These are phyloP conservation scores for Pyrrhia umbra DNA, from an alignment of 2,888 invertebrate genomes.

Conservation along the genomic window DNA sequence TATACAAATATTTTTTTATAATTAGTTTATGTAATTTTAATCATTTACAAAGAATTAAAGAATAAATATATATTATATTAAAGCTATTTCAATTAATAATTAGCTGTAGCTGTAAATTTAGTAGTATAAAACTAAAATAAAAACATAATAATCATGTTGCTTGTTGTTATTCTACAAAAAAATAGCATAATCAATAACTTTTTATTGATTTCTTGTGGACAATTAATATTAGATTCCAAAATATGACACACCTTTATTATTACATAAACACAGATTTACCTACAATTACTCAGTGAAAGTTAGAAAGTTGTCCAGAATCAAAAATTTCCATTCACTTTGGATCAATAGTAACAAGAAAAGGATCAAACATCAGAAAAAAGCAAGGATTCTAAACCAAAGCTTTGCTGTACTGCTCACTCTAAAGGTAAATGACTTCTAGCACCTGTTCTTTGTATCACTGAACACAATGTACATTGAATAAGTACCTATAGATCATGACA, in stretches of 20 bases:
- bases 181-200: not conserved
- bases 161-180: not conserved
- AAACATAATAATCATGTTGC: too few species aligned
- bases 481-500: constrained; percentile 55
- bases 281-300: constrained; percentile 80
- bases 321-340: constrained; percentile 72
- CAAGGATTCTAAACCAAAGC: constrained; percentile 77
- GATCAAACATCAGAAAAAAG: constrained; percentile 67
- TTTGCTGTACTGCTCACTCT: constrained; percentile 80
- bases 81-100: not conserved
- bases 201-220: not conserved
- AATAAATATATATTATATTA: not conserved
- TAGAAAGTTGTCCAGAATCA: constrained; percentile 78
- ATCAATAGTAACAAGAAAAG: constrained; percentile 51
- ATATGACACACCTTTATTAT: constrained; percentile 3
- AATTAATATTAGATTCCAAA: not conserved
- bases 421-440: constrained; percentile 89
- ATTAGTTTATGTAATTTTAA: not conserved
- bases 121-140: too few species aligned
- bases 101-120: too few species aligned
- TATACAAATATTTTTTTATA: not conserved
- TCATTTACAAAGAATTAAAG: not conserved
- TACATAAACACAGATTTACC: constrained; percentile 20
- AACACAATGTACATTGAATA: constrained; percentile 59
- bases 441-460: constrained; percentile 86